Percentiles rank a stretch among this genome's conserved stretches.
Conservation (phyloP, 2,888 invertebrate species). For the Trachelus stipa region DNA sequence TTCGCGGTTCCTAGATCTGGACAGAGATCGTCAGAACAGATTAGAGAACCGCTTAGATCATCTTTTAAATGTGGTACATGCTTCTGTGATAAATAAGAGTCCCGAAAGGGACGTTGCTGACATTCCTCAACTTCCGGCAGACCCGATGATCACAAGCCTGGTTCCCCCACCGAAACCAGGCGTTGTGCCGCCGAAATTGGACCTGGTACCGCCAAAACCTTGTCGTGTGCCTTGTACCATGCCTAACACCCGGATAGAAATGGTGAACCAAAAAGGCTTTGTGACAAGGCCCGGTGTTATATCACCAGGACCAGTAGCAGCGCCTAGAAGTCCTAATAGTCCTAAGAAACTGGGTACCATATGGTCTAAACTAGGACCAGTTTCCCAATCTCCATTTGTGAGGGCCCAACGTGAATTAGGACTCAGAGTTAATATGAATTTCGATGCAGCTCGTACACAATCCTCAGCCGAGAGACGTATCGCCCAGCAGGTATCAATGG, state of each 20-base stretch:
- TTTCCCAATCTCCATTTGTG: slow-evolving; percentile 62
- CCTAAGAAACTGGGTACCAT: slow-evolving; percentile 50
- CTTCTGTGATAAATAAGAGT: slow-evolving; percentile 53
- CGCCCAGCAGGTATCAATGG: slow-evolving; percentile 39
- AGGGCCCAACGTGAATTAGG: slow-evolving; percentile 61
- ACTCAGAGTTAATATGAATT: slow-evolving; percentile 32
- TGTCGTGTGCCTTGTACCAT: slow-evolving; percentile 60
- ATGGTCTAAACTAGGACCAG: slow-evolving; percentile 62
- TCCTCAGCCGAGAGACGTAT: slow-evolving; percentile 62
- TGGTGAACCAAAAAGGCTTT: slow-evolving; percentile 53
- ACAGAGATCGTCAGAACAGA: slow-evolving; percentile 60
- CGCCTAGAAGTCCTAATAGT: slow-evolving; percentile 32
- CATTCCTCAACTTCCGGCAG: slow-evolving; percentile 27
- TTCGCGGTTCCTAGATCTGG: slow-evolving; percentile 56
- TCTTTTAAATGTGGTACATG: slow-evolving; percentile 59
- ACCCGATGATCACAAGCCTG: slow-evolving; percentile 49
- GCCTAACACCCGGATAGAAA: slow-evolving; percentile 45
- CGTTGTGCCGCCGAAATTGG: slow-evolving; percentile 57
- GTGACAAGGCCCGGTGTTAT: slow-evolving; percentile 57
- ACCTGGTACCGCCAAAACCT: slow-evolving; percentile 62
- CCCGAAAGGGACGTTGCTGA: slow-evolving; percentile 41
- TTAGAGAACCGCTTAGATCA: slow-evolving; percentile 62
- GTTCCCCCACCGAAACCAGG: slow-evolving; percentile 60
- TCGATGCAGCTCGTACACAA: slow-evolving; percentile 47
- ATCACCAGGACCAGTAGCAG: slow-evolving; percentile 48